A percentile compares a stretch with the other conserved stretches of the same genome.
phyloP scores from a whole-genome alignment of 2,888 invertebrate genomes.

The Lamellibrachia columna region DNA sequence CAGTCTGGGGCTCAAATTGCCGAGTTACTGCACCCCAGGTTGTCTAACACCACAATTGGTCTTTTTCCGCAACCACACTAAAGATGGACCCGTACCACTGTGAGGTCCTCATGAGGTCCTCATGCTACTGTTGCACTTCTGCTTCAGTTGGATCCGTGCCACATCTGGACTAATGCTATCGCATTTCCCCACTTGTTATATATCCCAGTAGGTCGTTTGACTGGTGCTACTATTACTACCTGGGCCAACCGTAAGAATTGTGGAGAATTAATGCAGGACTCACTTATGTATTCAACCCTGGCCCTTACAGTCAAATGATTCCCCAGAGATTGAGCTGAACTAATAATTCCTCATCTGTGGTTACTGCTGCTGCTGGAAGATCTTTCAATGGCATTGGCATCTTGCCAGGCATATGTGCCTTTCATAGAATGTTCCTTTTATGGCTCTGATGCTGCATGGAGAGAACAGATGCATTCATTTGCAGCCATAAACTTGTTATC shows the following conservation, averaged over 20 bases:
- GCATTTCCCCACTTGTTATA: neutral
- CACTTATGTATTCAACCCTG: neutral
- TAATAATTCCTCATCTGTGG: conserved; percentile 2
- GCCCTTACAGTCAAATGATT: neutral
- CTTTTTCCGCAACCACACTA: no score
- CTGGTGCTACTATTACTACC: neutral
- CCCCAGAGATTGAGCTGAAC: neutral
- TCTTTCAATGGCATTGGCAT: neutral
- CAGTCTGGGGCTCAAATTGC: no score
- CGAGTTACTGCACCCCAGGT: no score
- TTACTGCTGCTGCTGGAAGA: neutral
- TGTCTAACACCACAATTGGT: no score
- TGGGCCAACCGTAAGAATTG: neutral
- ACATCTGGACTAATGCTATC: neutral
- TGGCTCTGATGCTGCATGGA: neutral
- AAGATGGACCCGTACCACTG: no score
- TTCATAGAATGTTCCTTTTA: neutral
- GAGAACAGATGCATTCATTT: neutral
- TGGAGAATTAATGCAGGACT: neutral
- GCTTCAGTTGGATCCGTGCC: neutral
- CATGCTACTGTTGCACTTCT: neutral
- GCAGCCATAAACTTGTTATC: neutral
- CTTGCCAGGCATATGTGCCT: neutral
- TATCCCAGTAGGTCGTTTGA: neutral
- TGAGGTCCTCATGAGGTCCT: no score